Percentiles rank a stretch among this genome's conserved stretches.
Evolutionary conservation across 2,797 vertebrate genomes (phyloP).

Genomic region (Dipus sagitta): DNA sequence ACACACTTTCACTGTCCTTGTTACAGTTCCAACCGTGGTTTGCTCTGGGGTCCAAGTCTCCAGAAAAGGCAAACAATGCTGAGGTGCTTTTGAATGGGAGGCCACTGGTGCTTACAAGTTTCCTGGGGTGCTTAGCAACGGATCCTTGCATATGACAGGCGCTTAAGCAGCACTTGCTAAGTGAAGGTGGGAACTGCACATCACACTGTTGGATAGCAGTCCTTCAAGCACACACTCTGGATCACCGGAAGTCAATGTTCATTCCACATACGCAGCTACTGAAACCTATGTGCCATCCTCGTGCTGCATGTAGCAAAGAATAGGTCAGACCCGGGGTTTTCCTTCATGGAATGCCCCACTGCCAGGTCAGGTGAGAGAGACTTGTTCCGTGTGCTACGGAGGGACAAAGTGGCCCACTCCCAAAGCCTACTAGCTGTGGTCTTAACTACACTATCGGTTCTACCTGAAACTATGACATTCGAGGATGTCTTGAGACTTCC

Average conservation of each 20-base stretch:
- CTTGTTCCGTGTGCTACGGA: not conserved
- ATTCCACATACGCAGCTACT: not conserved
- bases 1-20: not conserved
- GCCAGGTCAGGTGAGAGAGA: not conserved
- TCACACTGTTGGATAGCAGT: not conserved
- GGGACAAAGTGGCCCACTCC: not conserved
- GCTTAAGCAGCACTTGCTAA: constrained; percentile 51
- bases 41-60: not conserved
- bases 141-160: not conserved
- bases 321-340: not conserved
- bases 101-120: constrained; percentile 9
- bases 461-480: not conserved
- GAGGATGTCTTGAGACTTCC: not conserved
- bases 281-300: not conserved
- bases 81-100: not conserved
- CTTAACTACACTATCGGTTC: not conserved
- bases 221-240: not conserved
- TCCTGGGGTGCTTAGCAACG: not conserved
- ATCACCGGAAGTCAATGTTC: not conserved
- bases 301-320: not conserved
- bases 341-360: not conserved
- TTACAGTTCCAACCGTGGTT: not conserved
- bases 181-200: not conserved
- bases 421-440: not conserved
- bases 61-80: constrained; percentile 9